Conservation (phyloP, 2,888 invertebrate species). For the Acronicta leporina region DNA sequence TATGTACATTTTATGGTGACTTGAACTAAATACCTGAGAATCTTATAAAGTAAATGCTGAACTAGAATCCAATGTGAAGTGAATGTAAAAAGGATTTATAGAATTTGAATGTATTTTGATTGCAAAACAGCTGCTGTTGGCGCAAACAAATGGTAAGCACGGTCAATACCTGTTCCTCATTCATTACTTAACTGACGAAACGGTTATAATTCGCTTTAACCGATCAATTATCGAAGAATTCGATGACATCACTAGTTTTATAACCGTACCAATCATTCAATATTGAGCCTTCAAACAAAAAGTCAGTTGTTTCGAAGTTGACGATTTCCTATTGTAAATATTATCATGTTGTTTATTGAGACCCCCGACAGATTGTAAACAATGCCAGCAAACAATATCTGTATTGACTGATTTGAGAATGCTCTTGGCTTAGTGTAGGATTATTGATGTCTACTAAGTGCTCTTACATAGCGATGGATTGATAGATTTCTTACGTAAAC, state of each 20-base stretch:
- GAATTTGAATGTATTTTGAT: conserved; percentile 22
- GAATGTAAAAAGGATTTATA: conserved; percentile 23
- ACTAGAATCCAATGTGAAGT: conserved; percentile 22
- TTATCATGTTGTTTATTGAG: conserved; percentile 68
- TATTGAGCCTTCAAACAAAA: conserved; percentile 60
- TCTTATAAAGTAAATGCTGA: conserved; percentile 16
- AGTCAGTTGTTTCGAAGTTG: conserved; percentile 57
- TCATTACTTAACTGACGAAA: conserved; percentile 53
- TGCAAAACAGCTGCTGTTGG: conserved; percentile 1
- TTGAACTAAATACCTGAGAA: conserved; percentile 15
- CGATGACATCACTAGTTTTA: conserved; percentile 63
- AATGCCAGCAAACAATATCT: conserved; percentile 69
- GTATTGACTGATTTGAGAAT: conserved; percentile 67
- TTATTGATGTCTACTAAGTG: conserved; percentile 49
- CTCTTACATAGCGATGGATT: conserved; percentile 41
- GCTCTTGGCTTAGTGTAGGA: conserved; percentile 49
- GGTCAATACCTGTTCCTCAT: conserved; percentile 39
- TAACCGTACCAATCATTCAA: conserved; percentile 50
- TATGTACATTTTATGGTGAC: conserved; percentile 16
- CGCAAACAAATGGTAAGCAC: conserved; percentile 43
- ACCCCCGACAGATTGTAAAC: conserved; percentile 64
- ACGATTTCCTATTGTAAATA: conserved; percentile 70
- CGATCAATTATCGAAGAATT: conserved; percentile 51
- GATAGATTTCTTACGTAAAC: conserved; percentile 53
- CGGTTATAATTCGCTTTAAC: conserved; percentile 44